Conservation (phyloP, 2,888 invertebrate genomes). For the Acleris sparsana region DNA sequence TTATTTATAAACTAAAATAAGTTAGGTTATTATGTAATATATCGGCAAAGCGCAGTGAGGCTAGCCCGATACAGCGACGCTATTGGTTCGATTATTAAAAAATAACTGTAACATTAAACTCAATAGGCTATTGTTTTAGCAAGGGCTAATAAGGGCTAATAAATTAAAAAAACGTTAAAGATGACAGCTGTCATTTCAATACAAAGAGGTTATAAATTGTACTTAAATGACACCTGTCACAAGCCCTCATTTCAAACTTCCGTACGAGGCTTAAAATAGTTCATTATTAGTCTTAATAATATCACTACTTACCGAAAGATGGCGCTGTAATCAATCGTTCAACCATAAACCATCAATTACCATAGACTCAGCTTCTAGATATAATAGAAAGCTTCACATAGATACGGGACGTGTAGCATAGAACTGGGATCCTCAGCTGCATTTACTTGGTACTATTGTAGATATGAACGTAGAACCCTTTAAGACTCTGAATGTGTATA, state of each 20-base stretch:
- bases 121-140: constrained; percentile 9
- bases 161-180: neutral
- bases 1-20: constrained; percentile 80
- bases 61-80: constrained; percentile 17
- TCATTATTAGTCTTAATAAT: constrained; percentile 18
- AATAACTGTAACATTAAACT: neutral
- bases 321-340: constrained; percentile 31
- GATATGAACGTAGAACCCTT: constrained; percentile 70
- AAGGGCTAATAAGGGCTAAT: neutral
- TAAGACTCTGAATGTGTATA: constrained; percentile 52
- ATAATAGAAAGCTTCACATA: constrained; percentile 32
- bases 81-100: constrained; percentile 1
- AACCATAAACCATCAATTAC: constrained; percentile 38
- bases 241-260: constrained; percentile 6
- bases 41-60: constrained; percentile 26
- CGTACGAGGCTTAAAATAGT: constrained; percentile 25
- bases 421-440: constrained; percentile 69
- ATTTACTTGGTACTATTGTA: constrained; percentile 75
- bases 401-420: constrained; percentile 63
- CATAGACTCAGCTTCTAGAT: constrained; percentile 72
- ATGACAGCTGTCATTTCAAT: neutral
- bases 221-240: neutral
- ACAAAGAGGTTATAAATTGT: constrained; percentile 3
- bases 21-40: constrained; percentile 41
- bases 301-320: constrained; percentile 25